Evolutionary conservation across 2,888 invertebrate genomes (phyloP), one percentile per base, ranked within the genome.

Genomic region (Anorthoa munda): DNA sequence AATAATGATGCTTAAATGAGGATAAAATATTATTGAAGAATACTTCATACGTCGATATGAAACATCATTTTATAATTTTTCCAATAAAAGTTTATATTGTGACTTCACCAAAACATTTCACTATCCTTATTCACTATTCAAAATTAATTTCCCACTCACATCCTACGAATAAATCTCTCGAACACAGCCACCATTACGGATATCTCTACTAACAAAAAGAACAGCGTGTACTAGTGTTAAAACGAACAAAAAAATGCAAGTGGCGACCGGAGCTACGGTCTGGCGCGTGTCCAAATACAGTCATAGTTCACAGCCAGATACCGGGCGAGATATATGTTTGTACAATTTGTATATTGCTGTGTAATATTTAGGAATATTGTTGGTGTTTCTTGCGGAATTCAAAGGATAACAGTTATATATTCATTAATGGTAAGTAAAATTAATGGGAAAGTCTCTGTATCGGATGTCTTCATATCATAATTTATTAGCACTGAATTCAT

Each of bases 201-300:
- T 79, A 65, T 59, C 72, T 51, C 46, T 48, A 70, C 45, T 77
- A 82, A 85, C 75, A 88, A 83, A 82, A 80, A 79, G 75, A 78
- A 21, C 63, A 60, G 61, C 48, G 17, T 77, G 77, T 75, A 72
- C 76, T 53, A 82, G 81, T 70, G 63, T 82, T 78, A 84, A 79
- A 87, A 84, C 65, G 75, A 66, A 70, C 50, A 87, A 89, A 86
- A 86, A 86, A 81, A 75, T 71, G 58, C 69, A 83, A 86, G 86
- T 79, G 72, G 63, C 86, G 83, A 84, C 85, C 86, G 87, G 89
- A 84, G 85, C 72, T 70, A 86, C 87, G 87, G 90, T 90, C 90
- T 93, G 93, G 93, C 92, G 84, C 72, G 64, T 63, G 72, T 88
- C 93, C 93, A 93, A 89, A 88, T 84, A 84, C 87, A 86, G 88